phyloP scores from a whole-genome alignment of 1,140 invertebrate genomes.

The honey bee (Apis mellifera) region DNA sequence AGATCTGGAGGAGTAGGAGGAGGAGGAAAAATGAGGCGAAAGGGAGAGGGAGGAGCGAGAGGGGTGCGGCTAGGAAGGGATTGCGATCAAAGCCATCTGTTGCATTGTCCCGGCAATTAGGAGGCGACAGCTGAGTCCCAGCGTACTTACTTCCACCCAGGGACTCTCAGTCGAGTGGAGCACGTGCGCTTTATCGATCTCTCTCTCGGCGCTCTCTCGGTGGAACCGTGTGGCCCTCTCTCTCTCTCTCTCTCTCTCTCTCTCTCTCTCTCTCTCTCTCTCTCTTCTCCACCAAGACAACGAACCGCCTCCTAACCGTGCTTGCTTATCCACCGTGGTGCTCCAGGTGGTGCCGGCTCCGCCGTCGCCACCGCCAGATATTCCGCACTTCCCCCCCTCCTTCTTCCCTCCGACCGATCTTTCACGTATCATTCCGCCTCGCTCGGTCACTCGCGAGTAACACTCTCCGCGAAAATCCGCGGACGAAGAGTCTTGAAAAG shows the following conservation, averaged over 20 bases:
- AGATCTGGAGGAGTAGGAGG: neutral
- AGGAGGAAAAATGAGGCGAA: slow-evolving; percentile 24
- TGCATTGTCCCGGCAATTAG: slow-evolving; percentile 82
- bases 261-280: too few relatives aligned
- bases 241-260: too few relatives aligned
- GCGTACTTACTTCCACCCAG: slow-evolving; percentile 79
- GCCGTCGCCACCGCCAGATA: neutral
- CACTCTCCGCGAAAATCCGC: neutral
- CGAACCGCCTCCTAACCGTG: slow-evolving; percentile 39
- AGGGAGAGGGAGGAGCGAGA: neutral
- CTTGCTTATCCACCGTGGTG: slow-evolving; percentile 7
- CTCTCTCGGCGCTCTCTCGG: slow-evolving; percentile 51
- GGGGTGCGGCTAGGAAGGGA: slow-evolving; percentile 68
- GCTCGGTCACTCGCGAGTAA: too few relatives aligned
- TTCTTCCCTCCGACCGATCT: neutral
- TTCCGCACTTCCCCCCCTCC: neutral
- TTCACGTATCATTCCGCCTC: neutral
- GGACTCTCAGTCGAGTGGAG: slow-evolving; percentile 75
- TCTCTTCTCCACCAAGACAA: slow-evolving; percentile 48
- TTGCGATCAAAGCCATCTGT: slow-evolving; percentile 82
- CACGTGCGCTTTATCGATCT: slow-evolving; percentile 76
- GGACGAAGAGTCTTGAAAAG: neutral
- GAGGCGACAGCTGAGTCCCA: slow-evolving; percentile 81
- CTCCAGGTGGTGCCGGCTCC: slow-evolving; percentile 27
- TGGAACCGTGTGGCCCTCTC: slow-evolving; percentile 55